Base-by-base conservation (phyloP, 2,888 invertebrate genomes). In the Hetaerina titia region DNA sequence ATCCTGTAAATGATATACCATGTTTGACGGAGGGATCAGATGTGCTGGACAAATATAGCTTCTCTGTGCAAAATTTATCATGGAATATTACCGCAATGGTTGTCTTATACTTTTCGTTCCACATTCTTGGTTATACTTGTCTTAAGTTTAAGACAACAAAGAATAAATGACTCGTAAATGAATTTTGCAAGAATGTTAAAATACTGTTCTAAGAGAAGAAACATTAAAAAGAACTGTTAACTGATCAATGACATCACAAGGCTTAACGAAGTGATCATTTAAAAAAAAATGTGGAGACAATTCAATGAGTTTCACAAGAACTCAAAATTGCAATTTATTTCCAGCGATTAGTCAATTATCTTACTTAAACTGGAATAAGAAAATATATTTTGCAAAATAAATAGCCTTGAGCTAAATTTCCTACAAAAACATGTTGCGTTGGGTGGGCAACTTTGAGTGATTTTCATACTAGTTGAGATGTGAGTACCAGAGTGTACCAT, bases 21-120 rank as follows among this genome's bases (percentile, higher is more conserved):
- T 99, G 99, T 96, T 96, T 98, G 94, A 97, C 97, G 95, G 97
- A 97, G 5, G 99, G 98, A 0, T 97, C 97, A 45, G 98, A 98
- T 96, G 98, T 99, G 0, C 97, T 99, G 89, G 97, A 97, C 74
- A 97, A 97, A 95, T 98, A 98, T 96, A 98, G 98, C 96, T 99
- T 99, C 96, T 96, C 97, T 0, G 97, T 97, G 95, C 96, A 96
- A 81, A 97, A 98, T 96, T 97, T 98, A 69, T 97, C 97, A 97
- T 96, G 97, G 2, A 98, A 99, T 96, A 97, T 98, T 90, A 96
- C 97, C 95, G 97, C 98, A 2, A 98, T 99, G 97, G 95, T 98
- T 90, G 96, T 97, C 13, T 97, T 98, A 1, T 98, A 98, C 96
- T 96, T 98, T 60, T 96, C 97, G 89, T 98, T 99, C 96, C 98